Percentiles rank a stretch among this genome's conserved stretches.
phyloP scores from a whole-genome alignment of 1,140 invertebrate genomes.

The Plodia interpunctella region DNA sequence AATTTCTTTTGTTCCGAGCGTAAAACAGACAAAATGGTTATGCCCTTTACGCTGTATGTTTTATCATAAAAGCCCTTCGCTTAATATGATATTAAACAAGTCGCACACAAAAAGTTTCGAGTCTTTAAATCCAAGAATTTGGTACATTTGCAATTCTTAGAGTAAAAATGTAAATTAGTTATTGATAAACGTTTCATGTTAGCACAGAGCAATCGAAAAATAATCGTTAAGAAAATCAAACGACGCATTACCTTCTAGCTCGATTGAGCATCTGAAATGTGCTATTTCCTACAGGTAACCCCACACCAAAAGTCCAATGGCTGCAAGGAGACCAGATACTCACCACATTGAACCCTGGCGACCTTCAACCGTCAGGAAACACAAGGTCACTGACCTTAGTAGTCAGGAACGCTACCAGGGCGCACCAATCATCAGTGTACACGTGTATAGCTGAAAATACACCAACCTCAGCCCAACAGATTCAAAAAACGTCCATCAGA shows the following conservation, averaged over 20 bases:
- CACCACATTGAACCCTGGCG: conserved; percentile 49
- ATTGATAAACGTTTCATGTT: no score
- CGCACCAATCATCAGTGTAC: conserved; percentile 79
- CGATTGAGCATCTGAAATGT: no score
- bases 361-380: conserved; percentile 36
- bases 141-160: no score
- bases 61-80: background rate
- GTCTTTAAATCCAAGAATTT: background rate
- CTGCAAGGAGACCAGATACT: conserved; percentile 87
- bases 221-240: no score
- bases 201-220: no score
- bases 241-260: no score
- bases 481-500: conserved; percentile 81
- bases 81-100: background rate
- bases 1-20: conserved; percentile 4
- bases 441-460: conserved; percentile 91
- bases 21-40: background rate
- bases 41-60: background rate
- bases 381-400: conserved; percentile 71
- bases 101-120: background rate
- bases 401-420: conserved; percentile 50
- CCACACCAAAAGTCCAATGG: conserved; percentile 90
- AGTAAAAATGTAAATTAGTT: conserved; percentile 17
- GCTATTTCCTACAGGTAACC: conserved; percentile 82
- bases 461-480: conserved; percentile 78